These are phyloP conservation scores for pig (Sus scrofa) DNA, from an alignment of 2,113 vertebrate species.

Conservation along the genomic window DNA sequence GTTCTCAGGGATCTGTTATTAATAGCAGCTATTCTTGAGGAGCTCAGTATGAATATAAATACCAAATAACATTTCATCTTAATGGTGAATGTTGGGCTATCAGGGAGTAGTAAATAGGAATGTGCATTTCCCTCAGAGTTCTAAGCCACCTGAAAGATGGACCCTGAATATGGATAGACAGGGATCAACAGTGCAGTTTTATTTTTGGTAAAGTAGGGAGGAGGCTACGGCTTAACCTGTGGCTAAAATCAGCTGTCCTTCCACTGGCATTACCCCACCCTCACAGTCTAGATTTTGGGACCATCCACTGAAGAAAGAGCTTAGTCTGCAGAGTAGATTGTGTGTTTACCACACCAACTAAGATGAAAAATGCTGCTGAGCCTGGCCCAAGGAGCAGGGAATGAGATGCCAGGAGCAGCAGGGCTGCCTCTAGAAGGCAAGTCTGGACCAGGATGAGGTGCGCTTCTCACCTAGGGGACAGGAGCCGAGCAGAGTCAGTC, in stretches of 20 bases:
- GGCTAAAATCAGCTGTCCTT: background rate
- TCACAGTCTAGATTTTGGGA: background rate
- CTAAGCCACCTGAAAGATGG: background rate
- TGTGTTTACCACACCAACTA: background rate
- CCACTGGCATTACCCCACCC: background rate
- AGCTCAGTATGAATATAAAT: background rate
- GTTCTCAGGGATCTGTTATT: slow-evolving; percentile 15
- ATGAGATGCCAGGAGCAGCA: background rate
- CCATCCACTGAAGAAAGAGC: background rate
- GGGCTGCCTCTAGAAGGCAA: background rate
- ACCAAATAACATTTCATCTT: background rate
- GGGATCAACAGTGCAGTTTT: background rate
- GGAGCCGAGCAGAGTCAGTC: background rate
- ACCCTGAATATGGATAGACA: background rate
- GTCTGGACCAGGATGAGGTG: background rate
- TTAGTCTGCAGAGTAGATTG: background rate
- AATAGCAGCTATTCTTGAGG: background rate
- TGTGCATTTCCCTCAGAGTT: background rate
- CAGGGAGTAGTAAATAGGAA: background rate
- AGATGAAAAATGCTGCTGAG: background rate
- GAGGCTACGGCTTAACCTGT: background rate
- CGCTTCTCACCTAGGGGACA: accelerated
- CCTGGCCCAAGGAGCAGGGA: background rate
- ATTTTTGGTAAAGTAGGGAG: background rate
- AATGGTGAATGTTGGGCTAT: background rate